Evolutionary conservation across 1,140 invertebrate species (phyloP).

Genomic region (Drosophila sp.): DNA sequence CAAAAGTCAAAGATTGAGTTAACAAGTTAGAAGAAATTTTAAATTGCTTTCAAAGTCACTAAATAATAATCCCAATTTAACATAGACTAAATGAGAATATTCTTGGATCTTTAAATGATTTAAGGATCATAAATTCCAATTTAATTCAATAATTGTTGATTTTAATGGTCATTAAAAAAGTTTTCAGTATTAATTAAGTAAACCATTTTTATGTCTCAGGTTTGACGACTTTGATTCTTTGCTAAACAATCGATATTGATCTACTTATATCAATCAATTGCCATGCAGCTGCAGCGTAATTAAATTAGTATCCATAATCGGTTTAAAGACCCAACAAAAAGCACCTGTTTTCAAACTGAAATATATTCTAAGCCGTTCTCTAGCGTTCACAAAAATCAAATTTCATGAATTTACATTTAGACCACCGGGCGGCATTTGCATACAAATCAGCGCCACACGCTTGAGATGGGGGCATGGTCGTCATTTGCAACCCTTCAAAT

Average conservation of each 20-base stretch:
- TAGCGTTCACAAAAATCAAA: conserved; percentile 50
- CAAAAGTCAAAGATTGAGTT: too few species aligned
- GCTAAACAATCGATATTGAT: neutral
- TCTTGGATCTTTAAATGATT: too few species aligned
- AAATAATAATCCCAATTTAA: too few species aligned
- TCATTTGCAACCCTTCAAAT: conserved; percentile 71
- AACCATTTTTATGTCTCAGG: neutral
- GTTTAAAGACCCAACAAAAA: conserved; percentile 38
- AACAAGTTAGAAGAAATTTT: too few species aligned
- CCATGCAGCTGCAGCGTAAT: conserved; percentile 44
- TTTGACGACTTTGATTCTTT: neutral
- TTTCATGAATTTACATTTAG: conserved; percentile 45
- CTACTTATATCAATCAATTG: neutral
- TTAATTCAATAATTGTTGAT: too few species aligned
- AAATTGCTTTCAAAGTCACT: too few species aligned
- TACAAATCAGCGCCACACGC: conserved; percentile 61
- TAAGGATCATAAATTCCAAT: too few species aligned
- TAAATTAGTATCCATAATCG: conserved; percentile 67
- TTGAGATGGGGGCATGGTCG: neutral
- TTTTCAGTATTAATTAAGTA: too few species aligned
- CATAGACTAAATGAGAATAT: too few species aligned
- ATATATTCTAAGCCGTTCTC: conserved; percentile 12
- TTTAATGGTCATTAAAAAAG: too few species aligned
- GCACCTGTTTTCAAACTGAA: conserved; percentile 40
- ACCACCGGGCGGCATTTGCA: conserved; percentile 58